Conservation (phyloP, 2,797 vertebrate species). For the Nannoperca australis region DNA sequence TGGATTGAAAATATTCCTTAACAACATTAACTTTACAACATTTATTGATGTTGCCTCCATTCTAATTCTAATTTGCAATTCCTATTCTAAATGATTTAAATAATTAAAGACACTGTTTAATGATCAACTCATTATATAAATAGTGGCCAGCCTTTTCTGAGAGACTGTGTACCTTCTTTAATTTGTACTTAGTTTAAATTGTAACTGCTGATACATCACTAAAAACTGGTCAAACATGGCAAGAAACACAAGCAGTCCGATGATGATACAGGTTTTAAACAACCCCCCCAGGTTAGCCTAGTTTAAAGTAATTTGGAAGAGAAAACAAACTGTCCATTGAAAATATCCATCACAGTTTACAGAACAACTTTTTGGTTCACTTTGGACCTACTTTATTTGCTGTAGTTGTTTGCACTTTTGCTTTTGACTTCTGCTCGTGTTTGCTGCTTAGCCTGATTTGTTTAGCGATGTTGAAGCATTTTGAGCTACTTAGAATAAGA, state of each 20-base stretch:
- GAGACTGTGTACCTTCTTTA: slow-evolving; percentile 1
- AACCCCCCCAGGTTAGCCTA: background rate
- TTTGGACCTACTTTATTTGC: background rate
- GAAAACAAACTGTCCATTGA: background rate
- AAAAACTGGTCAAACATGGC: background rate
- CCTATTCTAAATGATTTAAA: slow-evolving; percentile 6
- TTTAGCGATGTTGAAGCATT: background rate
- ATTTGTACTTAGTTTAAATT: background rate
- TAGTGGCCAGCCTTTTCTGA: background rate
- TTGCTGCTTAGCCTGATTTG: background rate
- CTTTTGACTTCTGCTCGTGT: background rate
- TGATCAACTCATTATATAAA: slow-evolving; percentile 11
- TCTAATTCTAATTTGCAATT: slow-evolving; percentile 17
- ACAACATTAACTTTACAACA: slow-evolving; percentile 10
- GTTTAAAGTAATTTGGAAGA: background rate
- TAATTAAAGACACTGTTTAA: slow-evolving; percentile 11
- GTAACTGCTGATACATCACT: background rate
- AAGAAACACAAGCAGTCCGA: background rate
- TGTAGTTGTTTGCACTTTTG: background rate
- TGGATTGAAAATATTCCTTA: slow-evolving; percentile 16
- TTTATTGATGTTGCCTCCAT: background rate
- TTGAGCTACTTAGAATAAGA: background rate
- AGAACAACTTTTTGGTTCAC: background rate
- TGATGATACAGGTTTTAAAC: background rate
- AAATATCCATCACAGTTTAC: background rate